These are phyloP conservation scores for Eilema sororculum DNA, from an alignment of 2,888 invertebrate genomes.

Conservation along the genomic window DNA sequence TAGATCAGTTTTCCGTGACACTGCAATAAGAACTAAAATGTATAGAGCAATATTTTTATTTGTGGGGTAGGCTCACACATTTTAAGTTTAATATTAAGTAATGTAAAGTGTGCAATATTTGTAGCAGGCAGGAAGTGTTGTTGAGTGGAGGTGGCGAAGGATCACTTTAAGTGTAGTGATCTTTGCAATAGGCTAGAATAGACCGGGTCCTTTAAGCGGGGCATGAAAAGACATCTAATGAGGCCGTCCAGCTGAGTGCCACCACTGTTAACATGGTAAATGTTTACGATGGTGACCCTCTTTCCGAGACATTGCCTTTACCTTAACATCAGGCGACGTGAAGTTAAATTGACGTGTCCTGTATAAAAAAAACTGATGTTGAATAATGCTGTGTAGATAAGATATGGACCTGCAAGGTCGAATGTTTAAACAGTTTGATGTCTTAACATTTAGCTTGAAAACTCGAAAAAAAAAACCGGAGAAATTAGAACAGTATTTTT, in stretches of 20 bases:
- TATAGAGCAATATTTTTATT: constrained; percentile 1
- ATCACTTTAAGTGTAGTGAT: background rate
- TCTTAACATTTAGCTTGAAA: background rate
- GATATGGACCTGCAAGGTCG: background rate
- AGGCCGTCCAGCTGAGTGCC: too few relatives aligned
- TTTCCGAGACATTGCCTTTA: too few relatives aligned
- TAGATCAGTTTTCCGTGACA: background rate
- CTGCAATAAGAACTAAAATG: background rate
- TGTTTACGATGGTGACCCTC: too few relatives aligned
- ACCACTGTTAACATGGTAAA: too few relatives aligned
- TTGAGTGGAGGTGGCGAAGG: too few relatives aligned
- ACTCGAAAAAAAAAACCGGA: background rate
- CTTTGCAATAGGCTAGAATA: background rate
- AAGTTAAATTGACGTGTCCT: too few relatives aligned
- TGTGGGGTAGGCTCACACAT: background rate
- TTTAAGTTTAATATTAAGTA: background rate
- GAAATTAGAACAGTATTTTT: background rate
- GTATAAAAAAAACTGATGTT: too few relatives aligned
- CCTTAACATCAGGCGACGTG: too few relatives aligned
- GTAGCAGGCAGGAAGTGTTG: too few relatives aligned
- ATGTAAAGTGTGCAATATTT: too few relatives aligned
- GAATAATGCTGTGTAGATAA: background rate
- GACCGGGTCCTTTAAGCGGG: too few relatives aligned
- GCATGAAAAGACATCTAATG: too few relatives aligned
- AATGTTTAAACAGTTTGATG: background rate